Conservation (phyloP, 2,888 invertebrate species). For the Seira sanloemensis region DNA sequence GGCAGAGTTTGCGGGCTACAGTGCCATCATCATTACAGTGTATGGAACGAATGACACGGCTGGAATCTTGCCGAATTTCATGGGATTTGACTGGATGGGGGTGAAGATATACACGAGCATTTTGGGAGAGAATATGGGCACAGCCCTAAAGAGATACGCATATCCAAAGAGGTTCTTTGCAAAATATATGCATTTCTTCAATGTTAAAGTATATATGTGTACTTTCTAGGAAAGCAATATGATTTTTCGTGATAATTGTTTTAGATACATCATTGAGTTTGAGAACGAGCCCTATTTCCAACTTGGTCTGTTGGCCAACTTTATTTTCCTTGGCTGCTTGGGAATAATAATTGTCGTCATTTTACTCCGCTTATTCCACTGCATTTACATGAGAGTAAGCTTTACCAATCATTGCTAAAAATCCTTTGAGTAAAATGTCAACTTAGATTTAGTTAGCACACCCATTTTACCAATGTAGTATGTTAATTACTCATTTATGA, state of each 20-base stretch:
- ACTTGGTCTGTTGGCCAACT: slow-evolving; percentile 62
- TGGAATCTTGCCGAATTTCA: slow-evolving; percentile 61
- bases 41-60: slow-evolving; percentile 58
- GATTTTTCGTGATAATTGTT: background rate
- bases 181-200: background rate
- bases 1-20: slow-evolving; percentile 63
- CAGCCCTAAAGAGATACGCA: slow-evolving; percentile 55
- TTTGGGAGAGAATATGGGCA: slow-evolving; percentile 62
- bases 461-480: background rate
- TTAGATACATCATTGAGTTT: slow-evolving; percentile 60
- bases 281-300: slow-evolving; percentile 67
- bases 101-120: slow-evolving; percentile 64
- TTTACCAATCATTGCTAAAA: background rate
- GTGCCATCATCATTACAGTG: slow-evolving; percentile 58
- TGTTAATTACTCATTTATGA: background rate
- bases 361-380: slow-evolving; percentile 55
- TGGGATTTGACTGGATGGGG: slow-evolving; percentile 69
- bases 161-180: slow-evolving; percentile 62
- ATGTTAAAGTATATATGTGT: background rate
- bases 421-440: background rate
- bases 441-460: background rate
- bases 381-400: slow-evolving; percentile 56
- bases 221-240: background rate
- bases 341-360: slow-evolving; percentile 59
- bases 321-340: slow-evolving; percentile 63